A percentile compares a stretch with the other conserved stretches of the same genome.
These are phyloP conservation scores for Ganaspis brasiliensis DNA, from an alignment of 2,888 invertebrate species.

Conservation along the genomic window DNA sequence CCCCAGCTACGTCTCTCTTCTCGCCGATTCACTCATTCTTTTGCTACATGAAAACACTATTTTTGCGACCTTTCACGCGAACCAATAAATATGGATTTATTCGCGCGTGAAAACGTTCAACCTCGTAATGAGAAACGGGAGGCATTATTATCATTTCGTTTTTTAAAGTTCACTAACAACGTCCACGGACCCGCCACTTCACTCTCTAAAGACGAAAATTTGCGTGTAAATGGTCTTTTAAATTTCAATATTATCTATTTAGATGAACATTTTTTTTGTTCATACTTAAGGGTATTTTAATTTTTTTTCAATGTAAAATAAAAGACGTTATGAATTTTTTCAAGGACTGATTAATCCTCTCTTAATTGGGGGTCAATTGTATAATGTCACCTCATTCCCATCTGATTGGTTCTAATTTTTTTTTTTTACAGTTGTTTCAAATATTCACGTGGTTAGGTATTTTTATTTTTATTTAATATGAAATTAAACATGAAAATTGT, in stretches of 20 bases:
- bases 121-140: constrained; percentile 37
- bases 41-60: constrained; percentile 63
- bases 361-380: no score
- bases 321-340: no score
- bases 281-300: no score
- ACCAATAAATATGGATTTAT: constrained; percentile 70
- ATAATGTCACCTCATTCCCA: no score
- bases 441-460: no score
- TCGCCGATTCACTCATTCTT: constrained; percentile 56
- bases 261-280: no score
- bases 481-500: no score
- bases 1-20: constrained; percentile 76
- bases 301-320: no score
- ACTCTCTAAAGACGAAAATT: constrained; percentile 3
- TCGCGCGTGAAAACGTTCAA: constrained; percentile 41
- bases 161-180: background rate
- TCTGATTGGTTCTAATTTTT: no score
- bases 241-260: constrained; percentile 23
- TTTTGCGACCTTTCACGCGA: constrained; percentile 71
- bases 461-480: no score
- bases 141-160: constrained; percentile 8
- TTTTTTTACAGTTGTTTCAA: no score
- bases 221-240: background rate
- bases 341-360: no score
- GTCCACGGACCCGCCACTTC: background rate